These are phyloP conservation scores for Rhabdophis nuchalis DNA, from an alignment of 2,797 vertebrate genomes.

Conservation along the genomic window DNA sequence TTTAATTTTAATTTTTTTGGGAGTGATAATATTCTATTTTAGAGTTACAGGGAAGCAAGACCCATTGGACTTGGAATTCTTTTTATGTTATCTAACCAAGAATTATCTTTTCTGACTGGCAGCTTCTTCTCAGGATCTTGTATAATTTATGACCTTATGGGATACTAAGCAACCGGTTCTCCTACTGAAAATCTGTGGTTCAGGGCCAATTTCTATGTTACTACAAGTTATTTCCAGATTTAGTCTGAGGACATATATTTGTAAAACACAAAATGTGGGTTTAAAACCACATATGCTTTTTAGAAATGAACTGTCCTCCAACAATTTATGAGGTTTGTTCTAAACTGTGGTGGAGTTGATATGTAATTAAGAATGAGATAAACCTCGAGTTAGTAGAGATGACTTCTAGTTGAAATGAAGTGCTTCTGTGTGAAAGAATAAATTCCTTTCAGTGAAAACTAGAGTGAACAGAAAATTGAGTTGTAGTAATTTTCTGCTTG, in stretches of 20 bases:
- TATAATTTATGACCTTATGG: neutral
- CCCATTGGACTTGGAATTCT: neutral
- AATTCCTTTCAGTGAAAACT: neutral
- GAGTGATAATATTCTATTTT: neutral
- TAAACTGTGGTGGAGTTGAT: neutral
- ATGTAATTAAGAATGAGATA: neutral
- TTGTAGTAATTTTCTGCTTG: neutral
- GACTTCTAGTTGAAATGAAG: neutral
- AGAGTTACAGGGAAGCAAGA: neutral
- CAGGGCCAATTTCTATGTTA: neutral
- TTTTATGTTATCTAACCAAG: neutral
- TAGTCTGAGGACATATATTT: neutral
- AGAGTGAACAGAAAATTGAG: neutral
- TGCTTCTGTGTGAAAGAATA: neutral
- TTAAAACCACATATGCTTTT: neutral
- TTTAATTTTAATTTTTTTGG: neutral
- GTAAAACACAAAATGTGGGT: neutral
- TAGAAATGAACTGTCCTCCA: neutral
- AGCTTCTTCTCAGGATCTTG: neutral
- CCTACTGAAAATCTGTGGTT: neutral
- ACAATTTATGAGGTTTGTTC: neutral
- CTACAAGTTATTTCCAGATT: neutral
- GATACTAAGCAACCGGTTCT: neutral
- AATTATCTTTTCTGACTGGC: neutral
- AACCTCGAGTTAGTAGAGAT: neutral